Evolutionary conservation across 1,140 invertebrate genomes (phyloP), one percentile per base, ranked within the genome.

Genomic region (Dreissena polymorpha): DNA sequence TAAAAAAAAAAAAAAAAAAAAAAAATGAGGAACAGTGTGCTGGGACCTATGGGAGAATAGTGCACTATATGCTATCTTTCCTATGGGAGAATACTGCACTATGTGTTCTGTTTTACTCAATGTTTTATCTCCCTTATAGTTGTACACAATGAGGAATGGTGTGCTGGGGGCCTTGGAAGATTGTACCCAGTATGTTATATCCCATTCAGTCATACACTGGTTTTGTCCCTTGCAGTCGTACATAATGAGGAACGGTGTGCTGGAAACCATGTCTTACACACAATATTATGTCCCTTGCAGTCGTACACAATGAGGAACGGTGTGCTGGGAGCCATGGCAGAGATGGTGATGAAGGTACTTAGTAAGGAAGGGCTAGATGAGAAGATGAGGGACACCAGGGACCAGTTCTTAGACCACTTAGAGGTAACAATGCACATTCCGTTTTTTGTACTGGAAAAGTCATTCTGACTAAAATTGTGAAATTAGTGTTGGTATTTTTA

Each of bases 301-400:
- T 96, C 95, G 8, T 97, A 97, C 90, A 93, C 94, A 0, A 94
- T 98, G 91, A 94, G 97, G 74, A 97, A 96, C 90, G 96, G 96
- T 89, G 95, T 97, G 3, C 93, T 98, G 12, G 95, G 95, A 64
- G 95, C 97, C 69, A 95, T 98, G 92, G 96, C 95, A 68, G 95
- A 96, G 88, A 95, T 97, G 25, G 91, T 97, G 0, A 92, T 95
- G 7, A 94, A 95, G 83, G 94, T 95, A 71, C 91, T 97, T 5
- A 95, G 94, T 63, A 94, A 95, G 55, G 96, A 97, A 86, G 94
- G 95, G 49, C 92, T 97, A 13, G 93, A 94, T 50, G 94, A 95
- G n/a, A 95, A 95, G 83, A 83, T 89, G 83, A 91, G 91, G 70
- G 77, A 78, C 13, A 88, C 88, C 2, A 86, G 91, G 67, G 92